Base-by-base conservation (phyloP, 2,888 invertebrate species). In the Cantharis rustica region DNA sequence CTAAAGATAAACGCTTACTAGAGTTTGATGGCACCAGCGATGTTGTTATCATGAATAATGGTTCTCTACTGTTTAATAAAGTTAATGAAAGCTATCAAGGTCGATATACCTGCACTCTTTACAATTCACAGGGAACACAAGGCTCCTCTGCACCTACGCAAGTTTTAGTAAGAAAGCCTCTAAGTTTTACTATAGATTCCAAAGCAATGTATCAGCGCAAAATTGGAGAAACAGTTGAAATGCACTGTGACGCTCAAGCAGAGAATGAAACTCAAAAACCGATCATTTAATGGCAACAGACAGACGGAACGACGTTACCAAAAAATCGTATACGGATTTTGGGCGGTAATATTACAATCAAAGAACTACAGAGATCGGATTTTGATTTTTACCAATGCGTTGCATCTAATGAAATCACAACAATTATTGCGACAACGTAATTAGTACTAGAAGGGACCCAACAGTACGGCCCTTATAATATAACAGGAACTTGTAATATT, bases 301-400 rank as follows among this genome's bases (percentile, higher is more conserved):
- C 94, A 79, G 95, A 95, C 87, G 95, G 96, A 15, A 91, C 93
- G 73, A 93, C 95, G 80, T 90, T 97, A 84, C 96, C 95, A 86
- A 93, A 95, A 85, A 94, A 91, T 86, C 92, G 96, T 10, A 93
- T 93, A 62, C 93, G 95, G 84, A 91, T 94, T 75, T 90, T 93
- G 76, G 95, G 95, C 69, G 98, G 98, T 10, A 98, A 98, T 90
- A 93, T 98, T 84, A 97, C 97, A 80, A 95, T 98, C 81, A 95
- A 95, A 85, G 94, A 94, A 83, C 90, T 98, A 83, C 91, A 95
- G 10, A 92, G 97, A 68, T 93, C 95, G 79, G 98, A 98, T 90
- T 97, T 98, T 88, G 98, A 98, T 68, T 95, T 94, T 87, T 98
- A 98, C 88, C 97, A 98, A 89, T 98, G 98, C 89, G 95, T 98